These are phyloP conservation scores for Amphipyra tragopoginis DNA, from an alignment of 2,888 invertebrate genomes.

Conservation along the genomic window DNA sequence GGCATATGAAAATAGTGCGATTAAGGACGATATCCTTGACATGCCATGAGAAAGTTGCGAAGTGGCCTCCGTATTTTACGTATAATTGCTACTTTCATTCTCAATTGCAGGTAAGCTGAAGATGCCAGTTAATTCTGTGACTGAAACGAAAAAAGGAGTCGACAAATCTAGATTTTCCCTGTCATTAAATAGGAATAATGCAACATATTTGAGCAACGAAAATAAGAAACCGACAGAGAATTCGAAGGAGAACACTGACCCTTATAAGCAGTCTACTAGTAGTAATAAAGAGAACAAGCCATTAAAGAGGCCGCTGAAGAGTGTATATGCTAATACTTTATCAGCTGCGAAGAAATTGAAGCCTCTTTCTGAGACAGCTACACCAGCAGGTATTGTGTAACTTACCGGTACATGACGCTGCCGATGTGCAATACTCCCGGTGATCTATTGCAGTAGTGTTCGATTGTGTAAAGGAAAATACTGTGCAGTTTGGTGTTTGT, in stretches of 20 bases:
- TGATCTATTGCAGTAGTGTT: conserved; percentile 28
- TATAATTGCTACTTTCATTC: conserved; percentile 40
- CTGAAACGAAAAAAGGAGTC: conserved; percentile 83
- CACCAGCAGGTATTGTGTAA: conserved; percentile 77
- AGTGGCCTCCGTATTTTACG: conserved; percentile 66
- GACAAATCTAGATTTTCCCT: conserved; percentile 83
- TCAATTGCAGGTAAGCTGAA: conserved; percentile 85
- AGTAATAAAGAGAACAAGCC: conserved; percentile 84
- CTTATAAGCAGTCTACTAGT: conserved; percentile 63
- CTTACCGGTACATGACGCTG: conserved; percentile 51
- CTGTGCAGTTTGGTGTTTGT: conserved; percentile 17
- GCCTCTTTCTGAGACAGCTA: conserved; percentile 74
- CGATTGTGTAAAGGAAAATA: conserved; percentile 20
- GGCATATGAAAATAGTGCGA: conserved; percentile 49
- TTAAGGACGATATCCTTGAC: conserved; percentile 78
- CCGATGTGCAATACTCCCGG: conserved; percentile 40
- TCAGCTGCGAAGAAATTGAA: conserved; percentile 84
- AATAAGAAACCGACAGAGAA: conserved; percentile 70
- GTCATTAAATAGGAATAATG: conserved; percentile 85
- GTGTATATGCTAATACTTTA: conserved; percentile 80
- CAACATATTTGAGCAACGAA: conserved; percentile 78
- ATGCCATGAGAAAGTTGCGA: conserved; percentile 77
- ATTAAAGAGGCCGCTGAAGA: conserved; percentile 77
- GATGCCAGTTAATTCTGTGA: conserved; percentile 88
- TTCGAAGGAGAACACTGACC: conserved; percentile 69